Percentiles rank a stretch among this genome's conserved stretches.
These are phyloP conservation scores for Turritopsis rubra DNA, from an alignment of 30 jellyfish, hydroid and myxozoan genomes.

Conservation along the genomic window DNA sequence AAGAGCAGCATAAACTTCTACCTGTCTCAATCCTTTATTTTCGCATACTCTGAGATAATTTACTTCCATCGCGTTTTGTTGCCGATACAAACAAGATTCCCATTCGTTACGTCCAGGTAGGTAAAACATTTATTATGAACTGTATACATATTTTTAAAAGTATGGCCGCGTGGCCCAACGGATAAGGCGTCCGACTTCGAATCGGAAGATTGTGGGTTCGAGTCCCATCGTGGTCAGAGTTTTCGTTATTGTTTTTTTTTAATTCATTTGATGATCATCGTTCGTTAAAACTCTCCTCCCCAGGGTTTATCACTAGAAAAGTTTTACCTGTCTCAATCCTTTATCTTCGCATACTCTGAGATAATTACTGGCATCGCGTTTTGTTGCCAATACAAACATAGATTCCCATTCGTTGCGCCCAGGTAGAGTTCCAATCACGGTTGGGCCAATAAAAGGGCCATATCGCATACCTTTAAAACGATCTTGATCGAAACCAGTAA, in stretches of 20 bases:
- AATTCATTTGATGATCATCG: no score
- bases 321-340: neutral
- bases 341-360: conserved; percentile 7
- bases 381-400: conserved; percentile 15
- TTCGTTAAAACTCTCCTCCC: neutral
- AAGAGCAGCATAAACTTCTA: no score
- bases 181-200: no score
- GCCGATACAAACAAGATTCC: conserved; percentile 15
- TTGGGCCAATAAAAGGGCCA: conserved; percentile 17
- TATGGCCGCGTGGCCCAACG: no score
- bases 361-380: neutral
- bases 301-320: no score
- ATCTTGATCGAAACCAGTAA: conserved; percentile 12
- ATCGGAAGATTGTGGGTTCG: no score
- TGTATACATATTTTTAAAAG: no score
- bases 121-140: no score
- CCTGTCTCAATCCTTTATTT: conserved; percentile 3
- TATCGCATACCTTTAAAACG: neutral
- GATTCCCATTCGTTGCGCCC: conserved; percentile 13
- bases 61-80: neutral
- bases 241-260: no score
- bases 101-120: conserved; percentile 19
- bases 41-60: conserved; percentile 3
- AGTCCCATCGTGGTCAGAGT: no score
- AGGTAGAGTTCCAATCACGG: conserved; percentile 13